phyloP scores from a whole-genome alignment of 2,888 invertebrate genomes.

The Dolichopus griseipennis region DNA sequence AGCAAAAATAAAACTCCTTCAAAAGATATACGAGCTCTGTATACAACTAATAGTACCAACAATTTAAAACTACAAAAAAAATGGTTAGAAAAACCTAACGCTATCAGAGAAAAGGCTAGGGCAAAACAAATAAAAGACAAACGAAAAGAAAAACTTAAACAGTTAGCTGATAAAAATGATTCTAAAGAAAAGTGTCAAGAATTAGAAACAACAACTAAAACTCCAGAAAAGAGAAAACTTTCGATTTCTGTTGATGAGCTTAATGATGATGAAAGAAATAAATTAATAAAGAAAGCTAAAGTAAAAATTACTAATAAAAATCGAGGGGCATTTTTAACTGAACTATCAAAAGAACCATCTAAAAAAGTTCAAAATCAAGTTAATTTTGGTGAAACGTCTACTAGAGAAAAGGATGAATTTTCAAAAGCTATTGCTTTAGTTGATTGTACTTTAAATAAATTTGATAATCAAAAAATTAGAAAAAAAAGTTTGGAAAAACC shows the following conservation, averaged over 20 bases:
- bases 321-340: conserved; percentile 50
- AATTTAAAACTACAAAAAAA: conserved; percentile 27
- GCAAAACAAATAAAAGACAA: conserved; percentile 26
- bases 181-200: not conserved
- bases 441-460: not conserved
- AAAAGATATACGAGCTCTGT: not conserved
- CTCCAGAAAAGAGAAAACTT: conserved; percentile 15
- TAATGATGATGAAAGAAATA: conserved; percentile 14
- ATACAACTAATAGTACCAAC: not conserved
- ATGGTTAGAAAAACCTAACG: conserved; percentile 32
- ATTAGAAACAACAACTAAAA: conserved; percentile 2
- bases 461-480: no score
- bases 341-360: conserved; percentile 20
- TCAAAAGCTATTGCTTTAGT: no score
- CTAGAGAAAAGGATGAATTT: not conserved
- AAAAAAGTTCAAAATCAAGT: not conserved
- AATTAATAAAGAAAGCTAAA: conserved; percentile 26
- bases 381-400: not conserved
- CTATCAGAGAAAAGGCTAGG: conserved; percentile 23
- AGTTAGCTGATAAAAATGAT: conserved; percentile 28
- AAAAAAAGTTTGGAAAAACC: no score
- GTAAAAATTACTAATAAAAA: conserved; percentile 48
- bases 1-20: not conserved
- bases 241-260: conserved; percentile 13
- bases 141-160: conserved; percentile 32